Evolutionary conservation across 2,888 invertebrate species (phyloP), one percentile per base, ranked within the genome.

Genomic region (Drosophila birchii): DNA sequence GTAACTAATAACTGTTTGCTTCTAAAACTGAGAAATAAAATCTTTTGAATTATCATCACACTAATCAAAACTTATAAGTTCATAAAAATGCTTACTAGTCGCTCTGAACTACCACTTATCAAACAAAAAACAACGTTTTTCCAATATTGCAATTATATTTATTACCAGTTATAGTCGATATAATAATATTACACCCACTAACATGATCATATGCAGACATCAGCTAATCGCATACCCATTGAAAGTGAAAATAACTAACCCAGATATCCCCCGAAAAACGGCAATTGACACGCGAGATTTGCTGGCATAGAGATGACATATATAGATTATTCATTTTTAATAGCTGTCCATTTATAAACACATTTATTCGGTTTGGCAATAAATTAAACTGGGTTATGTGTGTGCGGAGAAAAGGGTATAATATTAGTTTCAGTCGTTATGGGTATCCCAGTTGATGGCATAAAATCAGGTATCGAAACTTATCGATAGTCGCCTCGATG

Each of bases 191-290:
- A 34, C 20, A 20, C 20, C n/a, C 16, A 54, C 16, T 11, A 16
- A 12, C 6, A 1, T n/a, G 11, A 20, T 20, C 32, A 41, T 20
- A n/a, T 47, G 44, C n/a, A 41, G 47, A 55, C 60, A 57, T 44
- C 57, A 54, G 62, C 51, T 63, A 61, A 63, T 69, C 44, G 54
- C 45, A 60, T 47, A 58, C 20, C 53, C 58, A 83, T 69, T 76
- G 78, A 86, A 86, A 82, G 80, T 72, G 83, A 73, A 75, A 80
- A 72, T 9, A 44, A 1, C 43, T 62, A 74, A 47, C 67, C 75
- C 63, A 41, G 64, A 26, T 45, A 66, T 63, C 26, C 29, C 34
- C 20, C 36, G n/a, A 34, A 34, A 45, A 45, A 26, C 16, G 26
- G n/a, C 39, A 61, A 26, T 26, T 51, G 60, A 68, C 69, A 74